phyloP scores from a whole-genome alignment of 2,888 invertebrate genomes.

The Amphipyra tragopoginis region DNA sequence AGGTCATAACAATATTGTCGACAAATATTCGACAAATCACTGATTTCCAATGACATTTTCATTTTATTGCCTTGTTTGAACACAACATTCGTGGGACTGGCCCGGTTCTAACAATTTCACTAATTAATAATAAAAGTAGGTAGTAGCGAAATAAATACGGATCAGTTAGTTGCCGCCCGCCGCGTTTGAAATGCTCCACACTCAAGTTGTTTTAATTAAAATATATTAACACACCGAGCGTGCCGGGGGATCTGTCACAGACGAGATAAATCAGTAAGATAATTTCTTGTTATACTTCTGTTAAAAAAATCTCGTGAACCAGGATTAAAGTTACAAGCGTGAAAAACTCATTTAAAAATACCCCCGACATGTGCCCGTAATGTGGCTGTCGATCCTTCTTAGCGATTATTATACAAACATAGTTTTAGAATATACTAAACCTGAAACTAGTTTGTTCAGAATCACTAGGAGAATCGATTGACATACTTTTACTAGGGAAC shows the following conservation, averaged over 20 bases:
- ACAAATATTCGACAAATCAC: slow-evolving; percentile 21
- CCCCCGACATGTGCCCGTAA: too few species aligned
- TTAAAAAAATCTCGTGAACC: too few species aligned
- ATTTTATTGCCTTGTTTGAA: slow-evolving; percentile 32
- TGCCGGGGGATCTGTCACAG: slow-evolving; percentile 10
- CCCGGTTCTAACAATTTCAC: slow-evolving; percentile 54
- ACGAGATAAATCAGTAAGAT: slow-evolving; percentile 24
- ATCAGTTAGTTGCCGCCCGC: slow-evolving; percentile 36
- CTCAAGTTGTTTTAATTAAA: slow-evolving; percentile 48
- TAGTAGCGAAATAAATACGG: slow-evolving; percentile 44
- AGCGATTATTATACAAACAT: too few species aligned
- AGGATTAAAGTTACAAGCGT: too few species aligned
- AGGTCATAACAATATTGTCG: slow-evolving; percentile 19
- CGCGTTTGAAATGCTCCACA: slow-evolving; percentile 36
- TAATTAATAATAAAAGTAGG: slow-evolving; percentile 56
- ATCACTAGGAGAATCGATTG: too few species aligned
- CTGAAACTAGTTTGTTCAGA: too few species aligned
- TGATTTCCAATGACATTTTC: neutral
- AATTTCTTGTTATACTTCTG: too few species aligned
- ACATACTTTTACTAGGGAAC: too few species aligned
- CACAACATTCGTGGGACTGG: slow-evolving; percentile 32
- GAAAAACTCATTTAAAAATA: too few species aligned
- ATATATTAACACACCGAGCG: slow-evolving; percentile 39
- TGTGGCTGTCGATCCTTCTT: too few species aligned
- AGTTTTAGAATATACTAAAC: too few species aligned